Evolutionary conservation across 2,113 vertebrate genomes (phyloP), one percentile per base, ranked within the genome.

Genomic region (Syrrhaptes paradoxus): DNA sequence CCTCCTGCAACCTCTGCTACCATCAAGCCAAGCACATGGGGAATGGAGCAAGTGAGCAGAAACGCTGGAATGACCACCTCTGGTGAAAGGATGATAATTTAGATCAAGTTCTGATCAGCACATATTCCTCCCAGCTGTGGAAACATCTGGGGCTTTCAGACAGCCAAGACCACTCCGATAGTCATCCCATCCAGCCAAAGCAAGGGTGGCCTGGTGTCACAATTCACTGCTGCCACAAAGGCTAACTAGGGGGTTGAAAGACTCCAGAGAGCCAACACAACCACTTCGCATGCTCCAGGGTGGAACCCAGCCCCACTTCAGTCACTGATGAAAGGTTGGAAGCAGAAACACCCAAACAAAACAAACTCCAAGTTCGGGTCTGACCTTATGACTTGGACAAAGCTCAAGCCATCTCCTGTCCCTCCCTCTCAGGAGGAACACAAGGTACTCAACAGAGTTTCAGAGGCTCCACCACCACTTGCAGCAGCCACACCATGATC

Each of bases 31-130:
- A 58, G 82, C 51, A 48, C 10, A 13, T 9, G 11, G 68, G 6
- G 76, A 96, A 55, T 4, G n/a, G 65, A 85, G 36, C 28, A 20
- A 88, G 61, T 9, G 36, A 91, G 75, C 59, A 59, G 65, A 11
- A 85, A 16, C 3, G 0, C 68, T 87, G 79, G 34, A 67, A 25
- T 20, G 48, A 57, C 81, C 84, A 6, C 46, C 85, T 55, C n/a
- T 41, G 52, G 74, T 75, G 85, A 77, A 36, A 71, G 77, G 81
- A 92, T 79, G 78, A 34, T 46, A 31, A 83, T 58, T 58, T 85
- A 84, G 92, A 92, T 85, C 74, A 43, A 88, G 67, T 22, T 87
- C 78, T 95, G 89, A 67, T 54, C 36, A 16, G 52, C n/a, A 71
- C 55, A 66, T 73, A 55, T 75, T 94, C 85, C 79, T 86, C 46